Evolutionary conservation across 2,888 invertebrate genomes (phyloP), one percentile per base, ranked within the genome.

Genomic region (Eilema caniola): DNA sequence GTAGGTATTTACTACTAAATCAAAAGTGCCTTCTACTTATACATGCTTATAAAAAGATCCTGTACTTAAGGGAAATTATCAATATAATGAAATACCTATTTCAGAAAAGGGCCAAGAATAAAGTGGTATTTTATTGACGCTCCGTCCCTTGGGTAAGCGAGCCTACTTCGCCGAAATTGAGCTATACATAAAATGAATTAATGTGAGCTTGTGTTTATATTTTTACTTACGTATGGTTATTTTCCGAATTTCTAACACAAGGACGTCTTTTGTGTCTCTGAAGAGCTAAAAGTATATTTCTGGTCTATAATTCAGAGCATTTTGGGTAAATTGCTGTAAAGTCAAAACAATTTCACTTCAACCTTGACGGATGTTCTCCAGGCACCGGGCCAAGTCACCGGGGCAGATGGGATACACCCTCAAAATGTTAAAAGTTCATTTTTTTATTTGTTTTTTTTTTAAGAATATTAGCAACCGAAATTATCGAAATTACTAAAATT

Each of bases 101-200:
- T 75, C 76, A 75, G 78, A 78, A 79, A 82, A 85, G 73, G 73
- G 81, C 72, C 77, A 76, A 73, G 37, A 82, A 84, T 84, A 86
- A 87, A 88, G 86, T 88, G 88, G 80, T 85, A 87, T 86, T 85
- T 88, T 88, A 88, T 88, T 84, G 84, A 83, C 83, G 78, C 82
- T 79, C 70, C 80, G 67, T 83, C 83, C 83, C 87, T 67, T 53
- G 79, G 75, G 88, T 77, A 72, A 67, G 59, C 63, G 75, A 69
- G 62, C 74, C 68, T 72, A 76, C 83, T 78, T 65, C 33, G 74
- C 66, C 76, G 73, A 76, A 81, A 83, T 83, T 85, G 79, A 73
- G 72, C 73, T 74, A 69, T 72, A 78, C 67, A 77, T 74, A 76
- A 74, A 72, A 77, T 67, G 65, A 65, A 71, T 66, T 66, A 73